Evolutionary conservation across 2,888 invertebrate genomes (phyloP), one percentile per base, ranked within the genome.

Genomic region (Drosophila meridionalis): DNA sequence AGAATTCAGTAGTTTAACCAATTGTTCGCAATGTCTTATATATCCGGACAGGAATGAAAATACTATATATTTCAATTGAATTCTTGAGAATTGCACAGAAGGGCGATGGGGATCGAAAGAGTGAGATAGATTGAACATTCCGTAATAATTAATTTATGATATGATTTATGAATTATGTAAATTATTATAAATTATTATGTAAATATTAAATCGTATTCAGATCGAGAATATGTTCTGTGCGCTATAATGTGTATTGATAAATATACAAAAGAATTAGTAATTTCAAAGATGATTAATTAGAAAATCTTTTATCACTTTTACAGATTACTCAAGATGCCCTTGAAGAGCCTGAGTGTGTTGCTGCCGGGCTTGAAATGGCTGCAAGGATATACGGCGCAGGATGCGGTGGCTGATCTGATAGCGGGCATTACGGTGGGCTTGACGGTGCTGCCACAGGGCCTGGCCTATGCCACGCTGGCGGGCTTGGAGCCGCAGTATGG

Each of bases 381-480:
- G 12, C 95, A 96, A 1, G 94, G 95, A 61, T 98, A 98, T 93
- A 95, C 95, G 87, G 94, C 95, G 0, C 95, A 96, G 73, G 96
- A 97, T 92, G 95, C 97, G 2, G 92, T 98, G 61, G 96, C 97
- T 72, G 99, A 99, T 93, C 91, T 96, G 56, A 97, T 99, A 85
- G 98, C 98, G 26, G 98, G 98, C 1, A 94, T 98, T 69, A 98
- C 98, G 2, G 98, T 99, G 1, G 98, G 98, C 0, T 94, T 99
- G 32, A 98, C 89, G 26, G 89, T 87, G 52, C 96, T 99, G 94
- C 98, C 98, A 0, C 98, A 98, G 92, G 97, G 97, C 11, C 93
- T 99, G 80, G 99, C 98, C 0, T 98, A 98, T 92, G 98, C 98
- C 7, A 96, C 97, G 14, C 94, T 99, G 67, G 98, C 97, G 34